A percentile compares a stretch with the other conserved stretches of the same genome.
phyloP scores from a whole-genome alignment of 2,888 invertebrate genomes.

The Hydrotaea diabolus region DNA sequence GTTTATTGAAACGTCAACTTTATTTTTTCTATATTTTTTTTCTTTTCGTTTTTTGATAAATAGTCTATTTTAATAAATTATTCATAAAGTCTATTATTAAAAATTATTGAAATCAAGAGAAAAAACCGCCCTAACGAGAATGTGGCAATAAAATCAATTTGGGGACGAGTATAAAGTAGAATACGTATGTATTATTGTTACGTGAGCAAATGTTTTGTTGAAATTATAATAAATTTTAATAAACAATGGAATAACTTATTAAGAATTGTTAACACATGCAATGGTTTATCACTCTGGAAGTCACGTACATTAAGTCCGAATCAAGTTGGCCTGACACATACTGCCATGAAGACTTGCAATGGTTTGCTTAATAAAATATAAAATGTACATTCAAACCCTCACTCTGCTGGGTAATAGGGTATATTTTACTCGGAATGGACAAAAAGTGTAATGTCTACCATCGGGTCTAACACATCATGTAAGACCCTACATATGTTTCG shows the following conservation, averaged over 20 bases:
- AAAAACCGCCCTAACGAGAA: neutral
- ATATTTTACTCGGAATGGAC: too few relatives aligned
- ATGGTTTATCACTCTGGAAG: neutral
- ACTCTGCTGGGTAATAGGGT: too few relatives aligned
- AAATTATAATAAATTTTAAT: conserved; percentile 33
- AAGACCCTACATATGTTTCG: too few relatives aligned
- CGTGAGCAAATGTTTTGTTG: conserved; percentile 3
- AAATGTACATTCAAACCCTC: too few relatives aligned
- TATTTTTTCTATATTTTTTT: neutral
- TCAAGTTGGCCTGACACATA: too few relatives aligned
- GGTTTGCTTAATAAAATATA: too few relatives aligned
- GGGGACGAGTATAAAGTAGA: neutral
- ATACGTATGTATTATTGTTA: conserved; percentile 20
- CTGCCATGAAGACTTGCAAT: too few relatives aligned
- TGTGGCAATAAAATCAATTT: neutral
- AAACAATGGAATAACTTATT: conserved; percentile 8
- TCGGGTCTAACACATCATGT: too few relatives aligned
- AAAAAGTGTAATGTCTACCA: too few relatives aligned
- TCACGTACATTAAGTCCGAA: neutral
- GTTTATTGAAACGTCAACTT: conserved; percentile 27
- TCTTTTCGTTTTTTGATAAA: conserved; percentile 19
- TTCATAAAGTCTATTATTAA: conserved; percentile 26
- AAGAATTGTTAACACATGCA: neutral
- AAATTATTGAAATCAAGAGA: neutral
- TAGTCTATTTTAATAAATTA: conserved; percentile 36